Conservation (phyloP, 2,113 vertebrate species). For the Aptenodytes patagonicus region DNA sequence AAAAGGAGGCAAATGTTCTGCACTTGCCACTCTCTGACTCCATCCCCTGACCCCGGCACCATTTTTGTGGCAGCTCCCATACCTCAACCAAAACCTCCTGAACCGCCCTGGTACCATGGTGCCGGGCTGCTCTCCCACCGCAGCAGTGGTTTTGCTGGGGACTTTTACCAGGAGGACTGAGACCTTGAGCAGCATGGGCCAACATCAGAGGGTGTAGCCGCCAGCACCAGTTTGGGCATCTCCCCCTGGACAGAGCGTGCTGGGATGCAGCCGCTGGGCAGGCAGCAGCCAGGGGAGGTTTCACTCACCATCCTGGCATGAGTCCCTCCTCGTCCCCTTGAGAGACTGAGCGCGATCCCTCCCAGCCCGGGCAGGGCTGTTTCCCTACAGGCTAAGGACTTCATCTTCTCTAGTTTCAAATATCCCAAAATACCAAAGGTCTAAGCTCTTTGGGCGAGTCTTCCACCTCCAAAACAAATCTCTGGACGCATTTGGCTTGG, state of each 20-base stretch:
- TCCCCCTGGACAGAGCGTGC: background rate
- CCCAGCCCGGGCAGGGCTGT: background rate
- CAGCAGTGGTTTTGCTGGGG: background rate
- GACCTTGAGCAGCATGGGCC: background rate
- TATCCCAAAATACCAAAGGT: background rate
- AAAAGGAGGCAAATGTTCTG: slow-evolving; percentile 1
- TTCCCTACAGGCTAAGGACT: background rate
- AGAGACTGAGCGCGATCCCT: background rate
- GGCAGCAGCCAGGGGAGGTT: background rate
- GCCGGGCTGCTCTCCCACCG: background rate
- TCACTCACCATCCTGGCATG: accelerated
- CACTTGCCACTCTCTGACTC: background rate
- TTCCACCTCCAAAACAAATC: background rate
- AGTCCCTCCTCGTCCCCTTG: accelerated
- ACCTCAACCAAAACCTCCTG: background rate
- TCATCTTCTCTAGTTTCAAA: background rate
- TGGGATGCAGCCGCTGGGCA: accelerated
- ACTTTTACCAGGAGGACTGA: background rate
- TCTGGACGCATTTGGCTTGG: too few species aligned
- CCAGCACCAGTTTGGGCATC: background rate
- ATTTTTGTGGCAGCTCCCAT: background rate
- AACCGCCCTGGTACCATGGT: accelerated
- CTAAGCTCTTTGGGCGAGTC: background rate
- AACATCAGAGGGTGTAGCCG: accelerated
- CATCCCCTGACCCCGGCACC: background rate